Evolutionary conservation across 2,113 vertebrate genomes (phyloP).

Genomic region (Hippocampus comes): DNA sequence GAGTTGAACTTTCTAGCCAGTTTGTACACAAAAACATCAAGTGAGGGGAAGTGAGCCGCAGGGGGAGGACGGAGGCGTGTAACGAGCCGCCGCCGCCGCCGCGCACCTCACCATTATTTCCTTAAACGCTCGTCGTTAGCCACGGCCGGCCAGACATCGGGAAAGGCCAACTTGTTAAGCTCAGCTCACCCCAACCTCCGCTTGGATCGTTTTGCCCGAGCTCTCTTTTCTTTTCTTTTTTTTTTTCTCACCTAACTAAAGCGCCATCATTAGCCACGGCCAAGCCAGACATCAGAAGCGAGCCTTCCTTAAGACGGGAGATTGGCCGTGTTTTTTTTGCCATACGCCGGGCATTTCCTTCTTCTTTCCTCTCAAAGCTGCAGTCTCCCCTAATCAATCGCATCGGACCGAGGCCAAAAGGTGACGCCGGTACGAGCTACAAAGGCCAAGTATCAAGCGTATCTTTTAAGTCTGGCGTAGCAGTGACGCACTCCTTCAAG

Average conservation of each 20-base stretch:
- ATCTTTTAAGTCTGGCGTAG: neutral
- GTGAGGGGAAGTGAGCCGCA: too few relatives aligned
- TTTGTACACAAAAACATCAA: neutral
- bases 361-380: neutral
- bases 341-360: slow-evolving; percentile 25
- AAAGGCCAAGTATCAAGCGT: neutral
- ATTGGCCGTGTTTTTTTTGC: slow-evolving; percentile 30
- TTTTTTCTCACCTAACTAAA: slow-evolving; percentile 32
- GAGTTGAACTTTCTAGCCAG: neutral
- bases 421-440: neutral
- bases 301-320: slow-evolving; percentile 39
- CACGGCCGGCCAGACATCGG: slow-evolving; percentile 26
- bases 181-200: neutral
- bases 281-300: slow-evolving; percentile 43
- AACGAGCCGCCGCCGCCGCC: neutral
- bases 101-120: neutral
- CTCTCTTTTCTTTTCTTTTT: neutral
- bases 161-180: slow-evolving; percentile 38
- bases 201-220: neutral
- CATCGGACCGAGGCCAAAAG: neutral
- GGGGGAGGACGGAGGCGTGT: neutral
- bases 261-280: slow-evolving; percentile 49
- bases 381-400: neutral
- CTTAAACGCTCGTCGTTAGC: slow-evolving; percentile 24
- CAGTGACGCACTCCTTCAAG: neutral